Evolutionary conservation across 2,113 vertebrate species (phyloP).

Genomic region (Herpetotheres cachinnans): DNA sequence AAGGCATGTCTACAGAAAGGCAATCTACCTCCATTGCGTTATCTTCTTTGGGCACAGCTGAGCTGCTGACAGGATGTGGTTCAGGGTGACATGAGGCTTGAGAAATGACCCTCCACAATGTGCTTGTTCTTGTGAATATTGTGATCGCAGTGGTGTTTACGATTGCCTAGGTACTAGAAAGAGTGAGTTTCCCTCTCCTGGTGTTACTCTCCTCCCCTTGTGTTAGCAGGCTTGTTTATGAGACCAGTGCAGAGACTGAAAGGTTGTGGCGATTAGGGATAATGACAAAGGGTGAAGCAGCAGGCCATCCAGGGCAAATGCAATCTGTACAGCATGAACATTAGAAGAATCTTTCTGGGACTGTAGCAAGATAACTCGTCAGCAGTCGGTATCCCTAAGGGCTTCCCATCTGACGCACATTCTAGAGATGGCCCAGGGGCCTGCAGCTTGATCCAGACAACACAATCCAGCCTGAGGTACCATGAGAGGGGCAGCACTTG

Average conservation of each 20-base stretch:
- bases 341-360: not conserved
- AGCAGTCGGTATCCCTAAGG: not conserved
- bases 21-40: not conserved
- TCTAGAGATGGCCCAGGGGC: not conserved
- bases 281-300: not conserved
- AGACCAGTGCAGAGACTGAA: not conserved
- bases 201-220: not conserved
- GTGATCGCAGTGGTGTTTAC: not conserved
- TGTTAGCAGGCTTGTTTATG: not conserved
- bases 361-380: not conserved
- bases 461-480: not conserved
- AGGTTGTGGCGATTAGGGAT: rapidly evolving
- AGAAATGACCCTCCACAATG: not conserved
- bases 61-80: not conserved
- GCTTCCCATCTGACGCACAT: rapidly evolving
- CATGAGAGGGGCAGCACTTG: rapidly evolving
- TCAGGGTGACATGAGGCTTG: not conserved
- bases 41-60: not conserved
- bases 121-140: not conserved
- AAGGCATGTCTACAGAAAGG: not conserved
- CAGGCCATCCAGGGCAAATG: not conserved
- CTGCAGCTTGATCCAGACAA: not conserved
- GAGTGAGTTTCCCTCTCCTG: not conserved
- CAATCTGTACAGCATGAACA: not conserved
- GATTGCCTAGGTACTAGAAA: not conserved